phyloP scores from a whole-genome alignment of 2,113 vertebrate species.

The Sterna hirundo region DNA sequence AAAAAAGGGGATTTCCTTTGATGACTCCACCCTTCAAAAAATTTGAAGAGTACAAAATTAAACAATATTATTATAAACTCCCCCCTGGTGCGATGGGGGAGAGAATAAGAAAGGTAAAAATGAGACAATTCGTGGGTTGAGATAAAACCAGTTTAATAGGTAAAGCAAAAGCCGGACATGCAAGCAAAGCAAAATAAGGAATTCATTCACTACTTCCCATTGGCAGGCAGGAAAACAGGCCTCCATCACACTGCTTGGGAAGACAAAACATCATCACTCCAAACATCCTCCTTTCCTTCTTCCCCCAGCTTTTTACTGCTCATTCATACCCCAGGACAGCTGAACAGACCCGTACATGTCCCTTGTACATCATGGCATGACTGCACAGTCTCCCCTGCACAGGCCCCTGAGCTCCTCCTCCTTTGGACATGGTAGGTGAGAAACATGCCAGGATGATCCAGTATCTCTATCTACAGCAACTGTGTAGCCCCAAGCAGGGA shows the following conservation, averaged over 20 bases:
- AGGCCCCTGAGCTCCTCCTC: not conserved
- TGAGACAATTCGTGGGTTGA: not conserved
- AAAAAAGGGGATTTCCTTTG: not conserved
- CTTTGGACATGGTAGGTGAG: not conserved
- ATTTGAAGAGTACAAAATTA: not conserved
- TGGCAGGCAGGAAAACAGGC: not conserved
- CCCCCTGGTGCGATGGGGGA: not conserved
- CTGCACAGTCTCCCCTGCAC: not conserved
- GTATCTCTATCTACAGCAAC: not conserved
- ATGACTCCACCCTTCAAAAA: not conserved
- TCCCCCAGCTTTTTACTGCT: not conserved
- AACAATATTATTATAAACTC: not conserved
- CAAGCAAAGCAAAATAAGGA: not conserved
- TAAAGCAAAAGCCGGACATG: fast-evolving
- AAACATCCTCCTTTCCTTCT: not conserved
- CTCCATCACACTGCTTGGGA: not conserved
- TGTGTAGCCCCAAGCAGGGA: not conserved
- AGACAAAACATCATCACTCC: not conserved
- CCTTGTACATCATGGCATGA: not conserved
- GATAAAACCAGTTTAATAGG: not conserved
- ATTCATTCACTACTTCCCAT: not conserved
- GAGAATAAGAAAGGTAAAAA: not conserved
- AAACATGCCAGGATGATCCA: not conserved
- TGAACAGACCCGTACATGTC: not conserved
- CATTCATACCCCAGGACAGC: not conserved